phyloP scores from a whole-genome alignment of 2,888 invertebrate species.

The Melikaiella ostensackeni region DNA sequence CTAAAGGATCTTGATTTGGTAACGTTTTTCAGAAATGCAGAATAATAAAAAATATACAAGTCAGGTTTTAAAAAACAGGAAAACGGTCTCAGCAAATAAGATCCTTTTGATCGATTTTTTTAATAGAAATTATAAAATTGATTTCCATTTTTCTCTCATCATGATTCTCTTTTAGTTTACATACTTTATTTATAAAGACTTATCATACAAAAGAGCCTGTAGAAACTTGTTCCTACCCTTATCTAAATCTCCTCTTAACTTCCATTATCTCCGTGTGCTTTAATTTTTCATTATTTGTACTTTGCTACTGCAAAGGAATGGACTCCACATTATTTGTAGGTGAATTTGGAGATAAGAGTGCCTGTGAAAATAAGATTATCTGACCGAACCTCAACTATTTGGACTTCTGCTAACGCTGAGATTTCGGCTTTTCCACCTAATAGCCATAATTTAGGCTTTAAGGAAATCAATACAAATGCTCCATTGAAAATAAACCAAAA shows the following conservation, averaged over 20 bases:
- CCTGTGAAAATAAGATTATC: slow-evolving; percentile 35
- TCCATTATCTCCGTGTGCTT: slow-evolving; percentile 14
- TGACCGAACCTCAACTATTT: neutral
- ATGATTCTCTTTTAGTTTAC: too few relatives aligned
- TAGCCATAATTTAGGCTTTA: neutral
- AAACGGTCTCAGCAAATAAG: too few relatives aligned
- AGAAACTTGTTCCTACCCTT: neutral
- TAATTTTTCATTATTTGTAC: slow-evolving; percentile 34
- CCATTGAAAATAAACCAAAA: too few relatives aligned
- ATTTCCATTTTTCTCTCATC: too few relatives aligned
- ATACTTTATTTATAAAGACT: neutral
- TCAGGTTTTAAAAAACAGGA: too few relatives aligned
- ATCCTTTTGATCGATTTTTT: too few relatives aligned
- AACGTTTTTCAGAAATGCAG: too few relatives aligned
- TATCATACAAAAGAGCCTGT: neutral
- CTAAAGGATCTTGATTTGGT: too few relatives aligned
- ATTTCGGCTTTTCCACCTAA: slow-evolving; percentile 14
- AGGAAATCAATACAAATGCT: neutral
- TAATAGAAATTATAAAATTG: too few relatives aligned
- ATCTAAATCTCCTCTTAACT: slow-evolving; percentile 17
- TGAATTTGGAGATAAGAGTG: slow-evolving; percentile 26
- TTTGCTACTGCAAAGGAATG: slow-evolving; percentile 21
- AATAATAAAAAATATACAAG: too few relatives aligned
- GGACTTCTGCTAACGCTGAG: neutral
- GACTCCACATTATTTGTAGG: slow-evolving; percentile 9